Conservation (phyloP, 2,113 vertebrate genomes). For the Isurus oxyrinchus region DNA sequence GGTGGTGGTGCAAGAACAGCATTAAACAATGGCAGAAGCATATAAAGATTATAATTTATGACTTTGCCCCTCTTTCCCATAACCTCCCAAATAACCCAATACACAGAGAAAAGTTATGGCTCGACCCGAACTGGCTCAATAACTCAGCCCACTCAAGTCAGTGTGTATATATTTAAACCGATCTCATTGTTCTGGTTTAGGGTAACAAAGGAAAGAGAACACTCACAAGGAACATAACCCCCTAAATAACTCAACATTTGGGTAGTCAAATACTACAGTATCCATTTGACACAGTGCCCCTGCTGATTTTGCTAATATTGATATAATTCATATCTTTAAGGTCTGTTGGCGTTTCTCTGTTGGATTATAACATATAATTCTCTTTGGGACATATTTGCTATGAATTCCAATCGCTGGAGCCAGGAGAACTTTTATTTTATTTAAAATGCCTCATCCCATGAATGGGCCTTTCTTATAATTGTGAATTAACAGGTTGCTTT, state of each 20-base stretch:
- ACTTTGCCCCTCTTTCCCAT: background rate
- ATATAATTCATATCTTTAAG: background rate
- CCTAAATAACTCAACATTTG: background rate
- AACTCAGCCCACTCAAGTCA: background rate
- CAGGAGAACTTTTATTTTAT: background rate
- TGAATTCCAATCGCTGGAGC: background rate
- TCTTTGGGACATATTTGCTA: background rate
- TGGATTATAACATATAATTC: background rate
- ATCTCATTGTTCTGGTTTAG: background rate
- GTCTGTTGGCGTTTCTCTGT: background rate
- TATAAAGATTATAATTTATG: background rate
- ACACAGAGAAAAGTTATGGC: background rate
- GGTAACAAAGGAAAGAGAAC: background rate
- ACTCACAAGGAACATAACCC: background rate
- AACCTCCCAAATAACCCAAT: background rate
- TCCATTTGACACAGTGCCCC: background rate
- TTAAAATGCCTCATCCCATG: background rate
- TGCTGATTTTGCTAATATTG: background rate
- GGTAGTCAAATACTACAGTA: background rate
- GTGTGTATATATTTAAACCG: too few species aligned
- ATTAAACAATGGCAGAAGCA: background rate
- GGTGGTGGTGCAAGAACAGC: background rate
- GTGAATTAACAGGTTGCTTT: background rate
- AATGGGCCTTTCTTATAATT: background rate
- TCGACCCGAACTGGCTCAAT: background rate